Conservation (phyloP, 2,888 invertebrate species). For the Sericinus montela region DNA sequence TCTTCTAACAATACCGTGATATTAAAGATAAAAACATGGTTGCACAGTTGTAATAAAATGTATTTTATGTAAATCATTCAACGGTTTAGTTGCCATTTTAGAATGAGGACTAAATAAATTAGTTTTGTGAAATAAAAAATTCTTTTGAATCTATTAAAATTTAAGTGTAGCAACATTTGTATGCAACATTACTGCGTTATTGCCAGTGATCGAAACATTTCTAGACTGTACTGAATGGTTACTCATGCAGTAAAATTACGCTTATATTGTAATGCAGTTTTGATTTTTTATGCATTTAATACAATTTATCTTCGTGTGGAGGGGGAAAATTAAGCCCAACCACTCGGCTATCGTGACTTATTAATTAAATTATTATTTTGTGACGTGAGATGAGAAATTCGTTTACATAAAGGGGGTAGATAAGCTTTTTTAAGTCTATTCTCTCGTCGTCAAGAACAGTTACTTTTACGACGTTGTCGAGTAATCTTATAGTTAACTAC, state of each 20-base stretch:
- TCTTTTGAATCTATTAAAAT: constrained; percentile 55
- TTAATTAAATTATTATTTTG: no score
- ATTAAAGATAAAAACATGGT: constrained; percentile 33
- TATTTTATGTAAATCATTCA: constrained; percentile 46
- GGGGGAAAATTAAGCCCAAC: no score
- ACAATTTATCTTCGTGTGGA: no score
- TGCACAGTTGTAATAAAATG: constrained; percentile 27
- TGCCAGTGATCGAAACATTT: constrained; percentile 30
- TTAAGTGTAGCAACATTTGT: constrained; percentile 27
- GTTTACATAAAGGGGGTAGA: no score
- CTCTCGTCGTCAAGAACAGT: no score
- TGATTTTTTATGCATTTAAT: constrained; percentile 36
- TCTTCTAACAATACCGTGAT: constrained; percentile 45
- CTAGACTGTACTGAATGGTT: constrained; percentile 45
- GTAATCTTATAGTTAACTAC: no score
- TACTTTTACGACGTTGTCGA: no score
- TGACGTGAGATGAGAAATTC: no score
- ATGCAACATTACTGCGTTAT: constrained; percentile 48
- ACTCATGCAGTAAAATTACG: constrained; percentile 56
- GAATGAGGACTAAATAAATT: constrained; percentile 61
- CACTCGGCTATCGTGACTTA: no score
- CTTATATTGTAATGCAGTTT: constrained; percentile 51
- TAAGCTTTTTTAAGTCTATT: no score
- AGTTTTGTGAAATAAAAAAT: constrained; percentile 57
- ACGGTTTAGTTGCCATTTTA: constrained; percentile 68